Evolutionary conservation across 2,888 invertebrate genomes (phyloP).

Genomic region (Volucella inanis): DNA sequence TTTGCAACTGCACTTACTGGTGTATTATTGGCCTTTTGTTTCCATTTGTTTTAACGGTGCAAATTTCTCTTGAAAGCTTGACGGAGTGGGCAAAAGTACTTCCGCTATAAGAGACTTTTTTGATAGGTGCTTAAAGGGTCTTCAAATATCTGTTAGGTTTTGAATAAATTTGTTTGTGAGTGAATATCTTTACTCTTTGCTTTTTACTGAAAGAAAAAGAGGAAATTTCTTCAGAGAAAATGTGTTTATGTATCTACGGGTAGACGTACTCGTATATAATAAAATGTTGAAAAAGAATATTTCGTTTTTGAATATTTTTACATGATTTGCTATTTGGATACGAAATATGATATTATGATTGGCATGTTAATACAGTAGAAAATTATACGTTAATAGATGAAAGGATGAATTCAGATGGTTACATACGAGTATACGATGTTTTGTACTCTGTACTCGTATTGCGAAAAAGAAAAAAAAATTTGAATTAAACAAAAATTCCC

Average conservation of each 20-base stretch:
- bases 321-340: neutral
- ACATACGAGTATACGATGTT: too few species aligned
- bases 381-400: too few species aligned
- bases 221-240: neutral
- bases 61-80: conserved; percentile 55
- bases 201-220: neutral
- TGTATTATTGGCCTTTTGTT: conserved; percentile 67
- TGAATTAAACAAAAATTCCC: too few species aligned
- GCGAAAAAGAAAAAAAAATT: too few species aligned
- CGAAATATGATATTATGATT: conserved; percentile 1
- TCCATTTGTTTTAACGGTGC: conserved; percentile 53
- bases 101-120: conserved; percentile 24
- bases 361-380: neutral
- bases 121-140: conserved; percentile 43
- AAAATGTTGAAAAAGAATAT: conserved; percentile 11
- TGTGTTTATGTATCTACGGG: too few species aligned
- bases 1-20: conserved; percentile 44
- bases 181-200: neutral
- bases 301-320: conserved; percentile 1
- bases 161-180: conserved; percentile 25
- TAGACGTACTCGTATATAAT: too few species aligned
- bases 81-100: conserved; percentile 48
- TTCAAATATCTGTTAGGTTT: conserved; percentile 36
- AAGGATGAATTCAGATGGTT: too few species aligned
- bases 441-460: too few species aligned